Evolutionary conservation across 2,888 invertebrate genomes (phyloP), one percentile per base, ranked within the genome.

Genomic region (Trilocha varians): DNA sequence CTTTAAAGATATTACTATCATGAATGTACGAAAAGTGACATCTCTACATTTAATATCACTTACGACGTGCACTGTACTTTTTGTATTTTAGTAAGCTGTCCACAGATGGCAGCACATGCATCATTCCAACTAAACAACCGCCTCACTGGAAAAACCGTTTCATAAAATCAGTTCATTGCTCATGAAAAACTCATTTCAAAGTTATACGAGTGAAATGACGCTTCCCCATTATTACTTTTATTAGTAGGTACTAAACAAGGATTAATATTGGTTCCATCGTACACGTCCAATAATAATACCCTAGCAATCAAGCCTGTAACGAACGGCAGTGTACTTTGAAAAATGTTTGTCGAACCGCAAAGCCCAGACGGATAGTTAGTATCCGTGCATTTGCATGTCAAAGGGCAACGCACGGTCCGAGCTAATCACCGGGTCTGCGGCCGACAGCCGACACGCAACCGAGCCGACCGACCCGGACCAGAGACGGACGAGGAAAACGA

Each of bases 301-400:
- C 8, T 25, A 6, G 25, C 25, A 25, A 25, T 25, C 11, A 25
- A 25, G 8, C 2, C 6, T 25, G 5, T 9, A 25, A 11, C 25
- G 25, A 25, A 25, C 3, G 11, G 25, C 2, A 3, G 25, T 25
- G 6, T 25, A 25, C 25, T 32, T 38, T 38, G 13, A 5, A 16
- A 15, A 53, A 52, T 50, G 57, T 50, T 49, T 51, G 48, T 45
- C 49, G 46, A 43, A 61, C 57, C 57, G 55, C 59, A 60, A 61
- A 57, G 55, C 53, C 50, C 51, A 62, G 59, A 55, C 57, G 40
- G 52, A 17, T 16, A 39, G 17, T 34, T 33, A 33, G 13, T n/a
- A n/a, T 13, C 5, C 25, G 2, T 25, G 11, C 25, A 25, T 25
- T 25, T 25, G 16, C 16, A 14, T 15, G 14, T 15, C 6, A 14